Conservation (phyloP, 1,140 invertebrate species). For the Drosophila sucinea region DNA sequence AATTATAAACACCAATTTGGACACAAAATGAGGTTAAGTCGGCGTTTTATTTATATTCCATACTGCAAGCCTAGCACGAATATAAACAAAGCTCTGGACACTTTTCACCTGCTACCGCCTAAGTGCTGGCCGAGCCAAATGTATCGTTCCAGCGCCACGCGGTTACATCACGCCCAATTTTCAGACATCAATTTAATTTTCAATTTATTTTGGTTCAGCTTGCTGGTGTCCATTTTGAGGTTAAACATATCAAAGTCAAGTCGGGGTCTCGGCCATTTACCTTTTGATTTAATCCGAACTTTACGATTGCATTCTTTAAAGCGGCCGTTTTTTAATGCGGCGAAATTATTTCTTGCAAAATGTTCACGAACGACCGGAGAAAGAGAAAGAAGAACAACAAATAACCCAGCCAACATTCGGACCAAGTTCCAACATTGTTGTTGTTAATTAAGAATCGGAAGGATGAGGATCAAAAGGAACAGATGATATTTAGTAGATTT, state of each 20-base stretch:
- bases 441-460: too few relatives aligned
- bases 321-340: constrained; percentile 58
- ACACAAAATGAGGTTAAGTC: constrained; percentile 64
- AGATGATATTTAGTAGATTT: too few relatives aligned
- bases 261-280: constrained; percentile 28
- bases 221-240: constrained; percentile 41
- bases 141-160: constrained; percentile 25
- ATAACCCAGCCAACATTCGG: too few relatives aligned
- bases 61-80: constrained; percentile 47
- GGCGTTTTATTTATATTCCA: constrained; percentile 78
- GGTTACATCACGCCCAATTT: constrained; percentile 75
- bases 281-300: constrained; percentile 54
- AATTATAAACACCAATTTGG: constrained; percentile 64
- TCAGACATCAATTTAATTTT: constrained; percentile 41
- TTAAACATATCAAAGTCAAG: constrained; percentile 32
- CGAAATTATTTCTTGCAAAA: constrained; percentile 66
- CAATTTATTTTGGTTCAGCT: constrained; percentile 23
- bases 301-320: constrained; percentile 61
- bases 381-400: too few relatives aligned
- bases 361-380: constrained; percentile 66
- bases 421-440: too few relatives aligned
- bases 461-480: too few relatives aligned
- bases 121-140: constrained; percentile 11
- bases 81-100: constrained; percentile 59
- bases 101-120: not conserved